These are phyloP conservation scores for Merodon equestris DNA, from an alignment of 2,888 invertebrate genomes.

Conservation along the genomic window DNA sequence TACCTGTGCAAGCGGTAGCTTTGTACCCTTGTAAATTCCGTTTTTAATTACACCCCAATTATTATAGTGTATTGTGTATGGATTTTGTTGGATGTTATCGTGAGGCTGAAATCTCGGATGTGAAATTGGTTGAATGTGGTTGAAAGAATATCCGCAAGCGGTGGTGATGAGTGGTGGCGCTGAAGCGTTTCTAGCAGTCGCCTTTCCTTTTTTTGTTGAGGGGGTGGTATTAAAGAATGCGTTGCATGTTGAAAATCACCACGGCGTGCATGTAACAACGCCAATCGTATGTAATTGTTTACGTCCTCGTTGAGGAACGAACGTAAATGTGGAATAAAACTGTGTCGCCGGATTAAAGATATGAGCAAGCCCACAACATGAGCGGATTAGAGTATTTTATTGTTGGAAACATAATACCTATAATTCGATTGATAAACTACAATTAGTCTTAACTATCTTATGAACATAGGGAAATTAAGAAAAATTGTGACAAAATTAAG, in stretches of 20 bases:
- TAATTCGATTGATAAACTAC: too few species aligned
- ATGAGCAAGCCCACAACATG: not conserved
- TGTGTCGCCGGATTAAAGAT: constrained; percentile 40
- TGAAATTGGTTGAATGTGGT: constrained; percentile 46
- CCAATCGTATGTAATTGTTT: constrained; percentile 57
- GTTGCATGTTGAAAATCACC: constrained; percentile 64
- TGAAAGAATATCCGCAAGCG: constrained; percentile 4
- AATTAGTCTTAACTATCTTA: too few species aligned
- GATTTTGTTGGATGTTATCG: constrained; percentile 65
- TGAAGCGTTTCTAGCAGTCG: too few species aligned
- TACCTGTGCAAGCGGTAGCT: not conserved
- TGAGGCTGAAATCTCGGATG: constrained; percentile 46
- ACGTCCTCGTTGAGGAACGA: constrained; percentile 24
- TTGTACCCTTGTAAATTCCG: constrained; percentile 62
- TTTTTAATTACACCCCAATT: constrained; percentile 68
- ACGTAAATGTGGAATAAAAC: constrained; percentile 8
- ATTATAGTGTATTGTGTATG: constrained; percentile 67
- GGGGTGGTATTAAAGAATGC: constrained; percentile 15
- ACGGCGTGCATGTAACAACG: constrained; percentile 60
- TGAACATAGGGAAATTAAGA: too few species aligned
- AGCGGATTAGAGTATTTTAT: too few species aligned
- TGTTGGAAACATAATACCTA: too few species aligned
- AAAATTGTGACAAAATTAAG: too few species aligned
- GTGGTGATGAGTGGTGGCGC: constrained; percentile 7
- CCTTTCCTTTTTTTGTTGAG: not conserved